A percentile compares a stretch with the other conserved stretches of the same genome.
phyloP scores from a whole-genome alignment of 2,888 invertebrate species.

The Luperina testacea region DNA sequence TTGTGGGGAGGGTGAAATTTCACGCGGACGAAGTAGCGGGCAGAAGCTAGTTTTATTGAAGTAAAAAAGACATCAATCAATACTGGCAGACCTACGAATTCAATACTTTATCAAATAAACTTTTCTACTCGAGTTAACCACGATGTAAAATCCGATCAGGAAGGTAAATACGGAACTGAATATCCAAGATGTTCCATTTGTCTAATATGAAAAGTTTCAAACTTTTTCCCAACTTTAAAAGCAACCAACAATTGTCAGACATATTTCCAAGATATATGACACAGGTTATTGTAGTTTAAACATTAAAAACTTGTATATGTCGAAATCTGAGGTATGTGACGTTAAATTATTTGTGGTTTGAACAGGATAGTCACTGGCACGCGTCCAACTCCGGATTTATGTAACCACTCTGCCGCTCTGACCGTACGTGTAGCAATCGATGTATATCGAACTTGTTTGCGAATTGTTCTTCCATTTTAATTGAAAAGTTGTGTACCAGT shows the following conservation, averaged over 20 bases:
- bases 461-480: neutral
- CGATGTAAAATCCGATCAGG: neutral
- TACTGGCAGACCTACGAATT: neutral
- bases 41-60: neutral
- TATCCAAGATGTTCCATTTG: neutral
- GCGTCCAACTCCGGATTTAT: constrained; percentile 23
- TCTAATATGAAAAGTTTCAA: neutral
- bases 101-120: neutral
- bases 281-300: neutral
- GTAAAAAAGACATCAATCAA: neutral
- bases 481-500: neutral
- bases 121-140: neutral
- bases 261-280: neutral
- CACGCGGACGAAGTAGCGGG: too few relatives aligned
- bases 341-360: constrained; percentile 1
- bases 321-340: neutral
- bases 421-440: neutral
- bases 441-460: neutral
- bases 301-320: constrained; percentile 3
- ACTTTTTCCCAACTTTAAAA: neutral
- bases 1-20: too few relatives aligned
- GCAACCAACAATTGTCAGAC: neutral
- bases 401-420: neutral
- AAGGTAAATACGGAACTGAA: neutral
- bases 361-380: constrained; percentile 15